Evolutionary conservation across 1,140 invertebrate genomes (phyloP).

Genomic region (Temnothorax longispinosus): DNA sequence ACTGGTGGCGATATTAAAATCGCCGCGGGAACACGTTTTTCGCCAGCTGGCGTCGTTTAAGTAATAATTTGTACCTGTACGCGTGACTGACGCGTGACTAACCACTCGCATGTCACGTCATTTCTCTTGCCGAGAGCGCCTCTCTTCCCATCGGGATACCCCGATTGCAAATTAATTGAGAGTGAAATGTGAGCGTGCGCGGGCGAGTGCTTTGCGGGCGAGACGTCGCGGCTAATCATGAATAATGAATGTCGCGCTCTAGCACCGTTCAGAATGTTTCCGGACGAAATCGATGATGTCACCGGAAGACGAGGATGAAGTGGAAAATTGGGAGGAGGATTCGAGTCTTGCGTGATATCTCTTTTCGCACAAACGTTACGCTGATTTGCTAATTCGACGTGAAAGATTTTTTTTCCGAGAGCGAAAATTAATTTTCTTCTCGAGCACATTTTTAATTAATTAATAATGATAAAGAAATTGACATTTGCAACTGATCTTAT

Average conservation of each 20-base stretch:
- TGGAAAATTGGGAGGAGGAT: neutral
- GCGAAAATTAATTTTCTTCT: neutral
- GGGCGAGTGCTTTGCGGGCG: slow-evolving; percentile 65
- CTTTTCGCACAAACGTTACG: neutral
- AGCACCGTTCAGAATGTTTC: slow-evolving; percentile 60
- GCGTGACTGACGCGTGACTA: slow-evolving; percentile 74
- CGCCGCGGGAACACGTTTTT: slow-evolving; percentile 68
- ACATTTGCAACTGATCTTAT: neutral
- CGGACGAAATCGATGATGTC: slow-evolving; percentile 35
- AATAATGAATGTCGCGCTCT: slow-evolving; percentile 70
- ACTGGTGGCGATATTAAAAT: slow-evolving; percentile 69
- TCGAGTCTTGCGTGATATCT: neutral
- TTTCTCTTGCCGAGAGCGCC: slow-evolving; percentile 68
- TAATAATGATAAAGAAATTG: neutral
- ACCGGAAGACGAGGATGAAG: neutral
- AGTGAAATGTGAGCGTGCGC: slow-evolving; percentile 71
- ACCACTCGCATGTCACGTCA: slow-evolving; percentile 74
- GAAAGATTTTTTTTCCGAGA: neutral
- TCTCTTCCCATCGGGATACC: slow-evolving; percentile 64
- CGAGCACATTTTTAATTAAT: neutral
- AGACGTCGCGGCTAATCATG: slow-evolving; percentile 71
- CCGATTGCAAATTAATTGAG: slow-evolving; percentile 76
- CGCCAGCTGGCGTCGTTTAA: slow-evolving; percentile 55
- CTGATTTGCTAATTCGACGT: neutral
- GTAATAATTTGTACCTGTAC: slow-evolving; percentile 71